Conservation (phyloP, 2,113 vertebrate genomes). For the Desmodus rotundus region DNA sequence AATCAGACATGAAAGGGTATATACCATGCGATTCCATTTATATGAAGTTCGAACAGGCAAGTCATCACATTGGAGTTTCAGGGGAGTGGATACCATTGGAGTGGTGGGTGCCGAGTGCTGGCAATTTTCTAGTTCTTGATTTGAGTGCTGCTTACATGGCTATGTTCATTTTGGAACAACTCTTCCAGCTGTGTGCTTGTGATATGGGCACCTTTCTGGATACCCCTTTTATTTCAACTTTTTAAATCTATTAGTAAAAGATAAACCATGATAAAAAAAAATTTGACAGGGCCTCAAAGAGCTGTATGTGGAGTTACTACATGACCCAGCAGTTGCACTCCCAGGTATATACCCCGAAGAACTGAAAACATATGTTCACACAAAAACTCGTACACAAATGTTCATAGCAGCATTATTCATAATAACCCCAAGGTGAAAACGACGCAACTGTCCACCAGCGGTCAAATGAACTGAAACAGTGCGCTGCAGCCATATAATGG, state of each 20-base stretch:
- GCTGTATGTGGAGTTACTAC: background rate
- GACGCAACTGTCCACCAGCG: background rate
- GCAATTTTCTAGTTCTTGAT: background rate
- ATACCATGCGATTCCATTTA: background rate
- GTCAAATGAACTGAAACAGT: background rate
- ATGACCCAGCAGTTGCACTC: background rate
- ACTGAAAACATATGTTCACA: background rate
- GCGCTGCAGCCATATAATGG: background rate
- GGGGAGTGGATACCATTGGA: background rate
- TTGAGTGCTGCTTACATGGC: background rate
- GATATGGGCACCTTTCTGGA: background rate
- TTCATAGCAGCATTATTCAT: background rate
- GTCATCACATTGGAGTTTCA: background rate
- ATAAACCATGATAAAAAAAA: slow-evolving; percentile 22
- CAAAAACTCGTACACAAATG: background rate
- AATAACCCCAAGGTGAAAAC: background rate
- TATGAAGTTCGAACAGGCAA: background rate
- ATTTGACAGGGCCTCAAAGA: background rate
- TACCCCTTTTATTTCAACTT: background rate
- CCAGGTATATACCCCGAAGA: background rate
- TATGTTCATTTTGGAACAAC: background rate
- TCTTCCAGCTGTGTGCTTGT: background rate
- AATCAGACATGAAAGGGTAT: background rate
- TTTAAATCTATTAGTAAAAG: slow-evolving; percentile 27
- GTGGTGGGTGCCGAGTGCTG: background rate